Conservation (phyloP, 2,113 vertebrate species). For the Abramis brama region DNA sequence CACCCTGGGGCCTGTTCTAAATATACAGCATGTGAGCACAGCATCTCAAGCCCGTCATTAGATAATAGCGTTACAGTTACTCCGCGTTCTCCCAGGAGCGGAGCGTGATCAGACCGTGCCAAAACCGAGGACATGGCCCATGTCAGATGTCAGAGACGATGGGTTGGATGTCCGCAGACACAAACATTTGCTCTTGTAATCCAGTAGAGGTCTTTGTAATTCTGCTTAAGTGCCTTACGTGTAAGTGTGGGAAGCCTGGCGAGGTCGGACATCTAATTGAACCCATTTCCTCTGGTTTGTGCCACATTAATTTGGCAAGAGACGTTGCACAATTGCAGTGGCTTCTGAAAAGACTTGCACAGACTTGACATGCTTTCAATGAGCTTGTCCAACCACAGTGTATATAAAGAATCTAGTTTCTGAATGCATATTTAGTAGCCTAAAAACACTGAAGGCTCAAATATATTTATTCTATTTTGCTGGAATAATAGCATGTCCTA, state of each 20-base stretch:
- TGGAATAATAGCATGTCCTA: not conserved
- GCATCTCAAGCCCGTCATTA: slow-evolving; percentile 40
- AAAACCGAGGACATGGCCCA: slow-evolving; percentile 15
- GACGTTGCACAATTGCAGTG: not conserved
- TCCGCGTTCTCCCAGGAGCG: not conserved
- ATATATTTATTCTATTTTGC: slow-evolving; percentile 8
- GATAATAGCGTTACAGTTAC: slow-evolving; percentile 32
- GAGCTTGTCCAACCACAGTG: not conserved
- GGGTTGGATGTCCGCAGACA: slow-evolving; percentile 21
- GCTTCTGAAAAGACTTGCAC: not conserved
- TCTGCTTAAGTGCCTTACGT: slow-evolving; percentile 20
- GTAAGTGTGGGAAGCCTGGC: not conserved
- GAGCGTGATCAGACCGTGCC: slow-evolving; percentile 28
- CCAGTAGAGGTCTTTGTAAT: slow-evolving; percentile 44
- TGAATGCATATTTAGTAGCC: not conserved
- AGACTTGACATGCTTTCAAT: not conserved
- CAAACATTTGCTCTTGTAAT: slow-evolving; percentile 52
- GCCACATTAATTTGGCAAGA: slow-evolving; percentile 15
- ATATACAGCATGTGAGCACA: slow-evolving; percentile 34
- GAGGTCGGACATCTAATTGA: slow-evolving; percentile 42
- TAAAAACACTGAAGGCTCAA: not conserved
- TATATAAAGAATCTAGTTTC: not conserved
- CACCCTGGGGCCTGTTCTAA: slow-evolving; percentile 36
- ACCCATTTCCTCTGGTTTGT: slow-evolving; percentile 10
- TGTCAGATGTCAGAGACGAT: slow-evolving; percentile 45